Evolutionary conservation across 35 echinoderm and acorn worm species (phyloP), one percentile per base, ranked within the genome.

Genomic region (Apostichopus californicus): DNA sequence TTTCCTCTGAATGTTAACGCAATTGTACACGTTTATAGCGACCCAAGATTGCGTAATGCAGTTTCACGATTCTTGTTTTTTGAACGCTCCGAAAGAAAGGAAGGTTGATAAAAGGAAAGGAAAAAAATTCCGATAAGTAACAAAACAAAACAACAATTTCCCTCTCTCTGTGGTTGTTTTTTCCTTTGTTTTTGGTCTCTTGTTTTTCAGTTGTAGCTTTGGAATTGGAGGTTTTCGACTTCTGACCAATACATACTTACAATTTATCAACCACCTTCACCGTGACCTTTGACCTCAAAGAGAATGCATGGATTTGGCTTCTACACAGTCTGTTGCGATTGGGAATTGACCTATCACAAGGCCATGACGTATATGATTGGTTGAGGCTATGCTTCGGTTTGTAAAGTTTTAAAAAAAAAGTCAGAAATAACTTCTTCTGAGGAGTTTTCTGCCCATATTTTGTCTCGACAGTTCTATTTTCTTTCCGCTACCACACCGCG

Each of bases 281-380:
- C 14, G 71, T 85, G 81, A 85, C 81, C 81, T 85, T 59, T 85
- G 81, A 85, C 81, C 55, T 59, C 14, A 60, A n/a, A n/a, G 6
- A 58, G 81, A 58, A 85, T 24, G 55, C 15, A 85, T 1, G 71
- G 71, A 73, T 73, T 17, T 85, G 81, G 58, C 81, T 59, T 85
- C 55, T 85, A 28, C 26, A 28, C 26, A 28, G 78, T 22, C 54
- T 58, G 18, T 18, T 9, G 18, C 58, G 54, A 58, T 58, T 15
- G 54, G 34, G 24, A 83, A 85, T 58, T 85, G 81, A 85, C 81
- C 81, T 85, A 85, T 85, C 81, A 85, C 81, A 58, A 85, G 58
- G 54, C 81, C 81, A 23, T 85, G 52, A 85, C 81, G 56, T 85
- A 56, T 85, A 58, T 85, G 81, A 85, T 85, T 85, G 81, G 81